Conservation (phyloP, 2,888 invertebrate species). For the Drosophila lutescens region DNA sequence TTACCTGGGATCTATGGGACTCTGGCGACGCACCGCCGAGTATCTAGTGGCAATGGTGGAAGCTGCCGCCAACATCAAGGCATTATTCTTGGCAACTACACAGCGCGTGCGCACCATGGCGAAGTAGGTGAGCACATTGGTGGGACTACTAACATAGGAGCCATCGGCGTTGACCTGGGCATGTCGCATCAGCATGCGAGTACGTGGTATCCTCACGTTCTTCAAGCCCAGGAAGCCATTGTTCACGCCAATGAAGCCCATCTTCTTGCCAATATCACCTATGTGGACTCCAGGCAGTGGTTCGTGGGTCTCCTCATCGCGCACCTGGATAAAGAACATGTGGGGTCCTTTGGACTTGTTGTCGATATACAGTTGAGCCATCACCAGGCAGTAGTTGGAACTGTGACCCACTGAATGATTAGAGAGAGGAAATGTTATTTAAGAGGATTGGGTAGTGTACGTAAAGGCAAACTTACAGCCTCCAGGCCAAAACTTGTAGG, state of each 20-base stretch:
- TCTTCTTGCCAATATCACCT: constrained; percentile 97
- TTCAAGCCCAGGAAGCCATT: constrained; percentile 96
- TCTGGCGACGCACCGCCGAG: constrained; percentile 94
- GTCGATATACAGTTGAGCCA: constrained; percentile 94
- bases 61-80: constrained; percentile 90
- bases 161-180: constrained; percentile 96
- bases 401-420: constrained; percentile 92
- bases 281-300: constrained; percentile 94
- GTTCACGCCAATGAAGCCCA: constrained; percentile 95
- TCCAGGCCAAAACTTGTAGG: constrained; percentile 99
- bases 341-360: constrained; percentile 94
- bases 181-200: constrained; percentile 96
- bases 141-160: constrained; percentile 91
- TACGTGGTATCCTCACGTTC: constrained; percentile 93
- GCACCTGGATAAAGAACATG: constrained; percentile 95
- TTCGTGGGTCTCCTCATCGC: constrained; percentile 94
- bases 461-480: constrained; percentile 88
- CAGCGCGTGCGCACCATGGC: constrained; percentile 95
- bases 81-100: constrained; percentile 90
- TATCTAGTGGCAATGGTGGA: constrained; percentile 95
- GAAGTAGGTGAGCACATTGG: constrained; percentile 93
- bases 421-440: background rate
- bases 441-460: background rate
- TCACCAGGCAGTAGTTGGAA: constrained; percentile 94
- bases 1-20: constrained; percentile 91